These are phyloP conservation scores for Simalia tracyae DNA, from an alignment of 2,797 vertebrate genomes.

Conservation along the genomic window DNA sequence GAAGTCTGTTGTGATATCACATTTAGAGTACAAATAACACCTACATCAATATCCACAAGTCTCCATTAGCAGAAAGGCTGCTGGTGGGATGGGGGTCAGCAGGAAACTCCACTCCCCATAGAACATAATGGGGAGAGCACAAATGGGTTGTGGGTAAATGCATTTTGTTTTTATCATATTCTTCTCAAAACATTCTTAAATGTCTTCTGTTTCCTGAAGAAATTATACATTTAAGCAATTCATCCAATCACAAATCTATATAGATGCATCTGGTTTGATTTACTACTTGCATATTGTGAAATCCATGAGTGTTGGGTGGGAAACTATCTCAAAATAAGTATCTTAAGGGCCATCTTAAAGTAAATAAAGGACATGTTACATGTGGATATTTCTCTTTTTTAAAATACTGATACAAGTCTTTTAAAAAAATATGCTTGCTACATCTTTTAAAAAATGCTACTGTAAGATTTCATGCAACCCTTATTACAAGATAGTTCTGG, in stretches of 20 bases:
- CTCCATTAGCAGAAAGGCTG: neutral
- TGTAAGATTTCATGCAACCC: neutral
- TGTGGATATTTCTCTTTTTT: neutral
- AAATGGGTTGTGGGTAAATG: neutral
- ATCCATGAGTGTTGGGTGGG: neutral
- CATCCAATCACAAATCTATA: neutral
- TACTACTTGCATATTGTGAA: neutral
- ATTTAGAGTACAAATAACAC: neutral
- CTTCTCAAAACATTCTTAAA: neutral
- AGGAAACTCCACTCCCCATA: neutral
- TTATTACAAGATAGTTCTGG: neutral
- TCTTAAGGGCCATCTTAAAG: slow-evolving; percentile 25
- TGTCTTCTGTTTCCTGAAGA: neutral
- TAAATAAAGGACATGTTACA: neutral
- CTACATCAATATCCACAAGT: neutral
- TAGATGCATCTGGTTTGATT: slow-evolving; percentile 20
- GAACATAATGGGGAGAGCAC: neutral
- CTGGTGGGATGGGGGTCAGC: neutral
- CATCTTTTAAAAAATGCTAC: neutral
- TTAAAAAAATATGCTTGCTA: neutral
- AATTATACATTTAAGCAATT: neutral
- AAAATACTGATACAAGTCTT: neutral
- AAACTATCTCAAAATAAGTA: slow-evolving; percentile 9
- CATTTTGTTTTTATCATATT: neutral
- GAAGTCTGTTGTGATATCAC: neutral